These are phyloP conservation scores for Pseudolaguvia tuberculata DNA, from an alignment of 2,113 vertebrate genomes.

Conservation along the genomic window DNA sequence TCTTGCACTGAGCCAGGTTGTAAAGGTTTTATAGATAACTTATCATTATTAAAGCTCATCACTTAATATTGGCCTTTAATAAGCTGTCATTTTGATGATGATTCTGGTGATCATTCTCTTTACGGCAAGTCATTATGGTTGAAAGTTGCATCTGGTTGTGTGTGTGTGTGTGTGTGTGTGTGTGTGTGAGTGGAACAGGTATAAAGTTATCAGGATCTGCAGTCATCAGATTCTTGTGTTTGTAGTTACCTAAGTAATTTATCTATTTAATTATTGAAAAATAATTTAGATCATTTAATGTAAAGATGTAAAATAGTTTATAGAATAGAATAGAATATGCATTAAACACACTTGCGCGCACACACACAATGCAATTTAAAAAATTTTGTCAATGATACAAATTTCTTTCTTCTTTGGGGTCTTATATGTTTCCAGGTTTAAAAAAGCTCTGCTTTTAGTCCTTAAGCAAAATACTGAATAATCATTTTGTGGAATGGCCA, in stretches of 20 bases:
- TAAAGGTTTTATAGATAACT: constrained; percentile 98
- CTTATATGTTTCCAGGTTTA: neutral
- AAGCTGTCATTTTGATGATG: constrained; percentile 83
- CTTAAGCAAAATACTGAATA: too few relatives aligned
- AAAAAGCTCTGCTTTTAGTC: neutral
- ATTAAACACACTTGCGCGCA: too few relatives aligned
- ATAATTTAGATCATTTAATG: too few relatives aligned
- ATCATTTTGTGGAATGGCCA: too few relatives aligned
- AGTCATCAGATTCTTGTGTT: constrained; percentile 33
- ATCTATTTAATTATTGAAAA: too few relatives aligned
- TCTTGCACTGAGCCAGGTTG: constrained; percentile 76
- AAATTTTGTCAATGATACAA: too few relatives aligned
- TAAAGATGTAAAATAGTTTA: too few relatives aligned
- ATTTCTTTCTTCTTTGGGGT: too few relatives aligned
- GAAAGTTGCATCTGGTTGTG: constrained; percentile 54
- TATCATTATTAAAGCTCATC: constrained; percentile 81
- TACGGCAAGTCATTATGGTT: constrained; percentile 68
- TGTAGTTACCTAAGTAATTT: too few relatives aligned
- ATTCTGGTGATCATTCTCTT: constrained; percentile 75
- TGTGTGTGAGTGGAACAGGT: neutral
- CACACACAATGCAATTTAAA: too few relatives aligned
- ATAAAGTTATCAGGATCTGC: constrained; percentile 37
- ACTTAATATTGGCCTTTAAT: constrained; percentile 80
- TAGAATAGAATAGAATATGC: too few relatives aligned
- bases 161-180: neutral